Conservation (phyloP, 1,140 invertebrate genomes). For the Drosophila nikananu region DNA sequence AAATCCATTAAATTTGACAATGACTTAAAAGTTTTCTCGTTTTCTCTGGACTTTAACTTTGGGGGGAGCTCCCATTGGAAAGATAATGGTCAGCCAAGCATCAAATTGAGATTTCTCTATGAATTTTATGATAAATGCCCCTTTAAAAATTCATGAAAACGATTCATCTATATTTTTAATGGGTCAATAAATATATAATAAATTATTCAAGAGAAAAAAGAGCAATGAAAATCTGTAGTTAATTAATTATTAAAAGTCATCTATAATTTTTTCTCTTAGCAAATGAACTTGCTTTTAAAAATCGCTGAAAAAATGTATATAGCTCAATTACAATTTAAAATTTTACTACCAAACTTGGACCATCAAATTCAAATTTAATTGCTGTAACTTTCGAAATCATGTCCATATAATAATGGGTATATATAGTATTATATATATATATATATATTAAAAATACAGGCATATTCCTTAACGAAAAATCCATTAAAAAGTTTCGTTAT, state of each 20-base stretch:
- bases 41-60: conserved; percentile 12
- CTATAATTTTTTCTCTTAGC: too few relatives aligned
- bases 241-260: background rate
- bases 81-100: conserved; percentile 17
- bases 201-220: too few relatives aligned
- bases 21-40: conserved; percentile 59
- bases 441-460: conserved; percentile 29
- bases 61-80: background rate
- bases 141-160: background rate
- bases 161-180: too few relatives aligned
- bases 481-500: conserved; percentile 73
- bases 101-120: conserved; percentile 29
- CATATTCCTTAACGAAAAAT: conserved; percentile 50
- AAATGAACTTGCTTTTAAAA: background rate
- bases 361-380: conserved; percentile 23
- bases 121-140: background rate
- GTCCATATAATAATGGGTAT: background rate
- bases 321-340: background rate
- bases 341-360: conserved; percentile 1
- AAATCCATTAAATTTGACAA: conserved; percentile 62
- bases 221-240: background rate
- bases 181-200: background rate
- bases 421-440: conserved; percentile 6
- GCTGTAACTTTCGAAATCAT: background rate
- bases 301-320: background rate